Evolutionary conservation across 2,113 vertebrate species (phyloP).

Genomic region (Scolopax mira): DNA sequence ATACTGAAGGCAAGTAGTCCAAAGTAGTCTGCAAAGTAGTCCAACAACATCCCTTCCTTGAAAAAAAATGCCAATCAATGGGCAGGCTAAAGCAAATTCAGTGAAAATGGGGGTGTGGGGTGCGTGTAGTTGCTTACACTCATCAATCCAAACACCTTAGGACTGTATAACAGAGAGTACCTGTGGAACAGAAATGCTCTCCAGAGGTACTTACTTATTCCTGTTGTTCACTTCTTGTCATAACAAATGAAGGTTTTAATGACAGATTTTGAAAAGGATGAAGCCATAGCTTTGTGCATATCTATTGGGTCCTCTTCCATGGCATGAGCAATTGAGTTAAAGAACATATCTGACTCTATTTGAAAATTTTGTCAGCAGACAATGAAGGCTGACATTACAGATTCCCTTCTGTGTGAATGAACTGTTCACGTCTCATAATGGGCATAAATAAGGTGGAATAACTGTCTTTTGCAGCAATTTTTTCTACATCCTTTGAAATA

Average conservation of each 20-base stretch:
- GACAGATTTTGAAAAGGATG: background rate
- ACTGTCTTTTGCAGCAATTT: background rate
- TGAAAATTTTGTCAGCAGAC: background rate
- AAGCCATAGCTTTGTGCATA: background rate
- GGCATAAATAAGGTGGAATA: background rate
- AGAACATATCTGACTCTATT: background rate
- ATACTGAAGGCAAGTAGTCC: background rate
- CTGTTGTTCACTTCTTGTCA: background rate
- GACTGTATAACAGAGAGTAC: background rate
- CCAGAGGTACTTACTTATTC: background rate
- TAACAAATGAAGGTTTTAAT: background rate
- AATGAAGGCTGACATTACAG: background rate
- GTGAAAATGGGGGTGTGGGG: background rate
- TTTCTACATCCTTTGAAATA: background rate
- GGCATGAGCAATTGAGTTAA: background rate
- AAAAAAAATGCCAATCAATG: background rate
- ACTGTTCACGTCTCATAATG: rapidly evolving
- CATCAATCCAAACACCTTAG: rapidly evolving
- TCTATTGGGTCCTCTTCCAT: background rate
- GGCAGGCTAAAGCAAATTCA: background rate
- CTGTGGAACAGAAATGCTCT: background rate
- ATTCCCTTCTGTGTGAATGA: background rate
- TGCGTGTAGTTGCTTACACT: background rate
- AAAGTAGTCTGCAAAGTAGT: background rate
- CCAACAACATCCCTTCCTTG: background rate